A percentile compares a stretch with the other conserved stretches of the same genome.
Evolutionary conservation across 2,888 invertebrate genomes (phyloP).

Genomic region (Eucera pruinosa): DNA sequence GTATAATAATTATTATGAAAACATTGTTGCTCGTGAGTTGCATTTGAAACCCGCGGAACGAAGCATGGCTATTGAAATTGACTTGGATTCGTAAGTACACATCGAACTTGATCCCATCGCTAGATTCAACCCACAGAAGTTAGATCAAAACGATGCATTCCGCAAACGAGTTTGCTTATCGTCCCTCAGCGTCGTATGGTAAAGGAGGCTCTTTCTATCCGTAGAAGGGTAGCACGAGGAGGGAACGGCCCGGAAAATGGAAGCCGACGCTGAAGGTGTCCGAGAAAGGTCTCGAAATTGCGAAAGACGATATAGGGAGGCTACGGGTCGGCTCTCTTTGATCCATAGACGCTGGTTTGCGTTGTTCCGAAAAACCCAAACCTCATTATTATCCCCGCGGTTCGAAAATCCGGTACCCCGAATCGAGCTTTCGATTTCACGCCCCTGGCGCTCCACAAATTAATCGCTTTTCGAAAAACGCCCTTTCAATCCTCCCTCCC

Average conservation of each 20-base stretch:
- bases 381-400: conserved; percentile 74
- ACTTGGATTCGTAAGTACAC: too few species aligned
- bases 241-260: conserved; percentile 66
- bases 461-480: conserved; percentile 64
- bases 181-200: conserved; percentile 43
- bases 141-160: conserved; percentile 23
- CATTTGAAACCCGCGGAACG: too few species aligned
- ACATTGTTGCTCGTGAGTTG: too few species aligned
- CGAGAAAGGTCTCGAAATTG: conserved; percentile 68
- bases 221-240: conserved; percentile 44
- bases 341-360: conserved; percentile 55
- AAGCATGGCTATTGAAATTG: too few species aligned
- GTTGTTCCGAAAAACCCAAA: conserved; percentile 66
- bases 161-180: conserved; percentile 59
- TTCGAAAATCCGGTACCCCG: conserved; percentile 53
- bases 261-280: conserved; percentile 65
- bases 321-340: conserved; percentile 67
- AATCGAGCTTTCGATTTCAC: conserved; percentile 70
- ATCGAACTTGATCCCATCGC: too few species aligned
- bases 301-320: conserved; percentile 66
- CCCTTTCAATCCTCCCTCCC: conserved; percentile 33
- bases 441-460: conserved; percentile 59
- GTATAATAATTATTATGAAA: too few species aligned
- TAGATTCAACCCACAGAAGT: conserved; percentile 31
- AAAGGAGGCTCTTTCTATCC: conserved; percentile 24